Evolutionary conservation across 2,888 invertebrate species (phyloP).

Genomic region (Lottia scabra): DNA sequence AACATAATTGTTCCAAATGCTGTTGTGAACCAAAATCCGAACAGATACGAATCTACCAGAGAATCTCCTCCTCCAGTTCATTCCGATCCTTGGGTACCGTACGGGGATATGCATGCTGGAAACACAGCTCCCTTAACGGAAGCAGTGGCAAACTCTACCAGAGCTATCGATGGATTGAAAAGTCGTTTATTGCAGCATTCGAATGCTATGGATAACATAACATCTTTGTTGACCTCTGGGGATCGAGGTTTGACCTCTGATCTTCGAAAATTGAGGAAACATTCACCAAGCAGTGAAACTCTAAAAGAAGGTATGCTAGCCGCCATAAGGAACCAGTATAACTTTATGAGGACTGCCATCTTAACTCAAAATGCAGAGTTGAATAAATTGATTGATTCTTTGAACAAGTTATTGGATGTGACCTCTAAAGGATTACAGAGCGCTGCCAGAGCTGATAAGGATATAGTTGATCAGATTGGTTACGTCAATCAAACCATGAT

Average conservation of each 20-base stretch:
- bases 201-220: constrained; percentile 44
- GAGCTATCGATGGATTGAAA: constrained; percentile 39
- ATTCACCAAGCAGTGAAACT: constrained; percentile 10
- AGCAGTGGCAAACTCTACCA: constrained; percentile 44
- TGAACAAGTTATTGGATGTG: constrained; percentile 39
- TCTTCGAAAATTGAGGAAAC: constrained; percentile 37
- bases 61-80: background rate
- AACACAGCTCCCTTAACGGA: constrained; percentile 20
- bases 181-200: constrained; percentile 38
- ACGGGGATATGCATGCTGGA: background rate
- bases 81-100: background rate
- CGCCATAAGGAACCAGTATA: constrained; percentile 56
- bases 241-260: constrained; percentile 46
- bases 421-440: constrained; percentile 22
- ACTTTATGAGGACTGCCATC: constrained; percentile 52
- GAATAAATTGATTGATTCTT: constrained; percentile 38
- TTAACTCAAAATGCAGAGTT: constrained; percentile 51
- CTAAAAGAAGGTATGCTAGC: constrained; percentile 51
- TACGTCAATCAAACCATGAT: constrained; percentile 31
- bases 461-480: constrained; percentile 20
- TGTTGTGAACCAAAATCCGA: background rate
- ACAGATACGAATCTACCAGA: background rate
- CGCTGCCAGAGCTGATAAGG: constrained; percentile 21
- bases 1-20: constrained; percentile 34
- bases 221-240: constrained; percentile 40